A percentile compares a stretch with the other conserved stretches of the same genome.
These are phyloP conservation scores for Chymomyza procnemis DNA, from an alignment of 2,888 invertebrate genomes.

Conservation along the genomic window DNA sequence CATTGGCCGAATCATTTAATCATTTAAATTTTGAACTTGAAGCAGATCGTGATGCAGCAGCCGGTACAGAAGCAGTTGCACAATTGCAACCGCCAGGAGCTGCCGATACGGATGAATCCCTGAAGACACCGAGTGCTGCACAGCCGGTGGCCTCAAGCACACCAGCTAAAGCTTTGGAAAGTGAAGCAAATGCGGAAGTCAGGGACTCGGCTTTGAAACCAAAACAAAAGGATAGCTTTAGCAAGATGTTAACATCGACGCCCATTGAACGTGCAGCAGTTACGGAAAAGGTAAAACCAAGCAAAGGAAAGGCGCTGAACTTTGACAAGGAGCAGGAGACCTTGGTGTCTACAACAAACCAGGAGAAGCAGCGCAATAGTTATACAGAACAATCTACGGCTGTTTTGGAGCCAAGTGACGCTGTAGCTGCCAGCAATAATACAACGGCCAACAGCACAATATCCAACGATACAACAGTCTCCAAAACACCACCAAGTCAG, in stretches of 20 bases:
- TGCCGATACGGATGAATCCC: conserved; percentile 53
- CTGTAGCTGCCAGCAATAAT: conserved; percentile 1
- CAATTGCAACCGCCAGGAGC: conserved; percentile 59
- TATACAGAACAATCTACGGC: conserved; percentile 25
- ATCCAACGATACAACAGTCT: conserved; percentile 2
- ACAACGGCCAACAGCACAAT: conserved; percentile 14
- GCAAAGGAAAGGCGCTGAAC: conserved; percentile 47
- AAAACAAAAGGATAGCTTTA: conserved; percentile 31
- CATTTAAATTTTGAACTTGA: conserved; percentile 78
- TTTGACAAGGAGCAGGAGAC: conserved; percentile 44
- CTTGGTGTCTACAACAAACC: background rate
- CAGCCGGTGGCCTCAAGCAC: conserved; percentile 24
- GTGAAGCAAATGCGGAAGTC: conserved; percentile 20
- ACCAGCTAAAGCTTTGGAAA: conserved; percentile 37
- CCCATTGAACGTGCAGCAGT: conserved; percentile 48
- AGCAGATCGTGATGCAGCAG: conserved; percentile 64
- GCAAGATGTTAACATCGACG: conserved; percentile 69
- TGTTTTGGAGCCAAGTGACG: conserved; percentile 5
- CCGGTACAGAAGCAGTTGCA: conserved; percentile 28
- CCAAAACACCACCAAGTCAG: no score
- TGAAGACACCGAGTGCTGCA: conserved; percentile 71
- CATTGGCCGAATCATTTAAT: conserved; percentile 78
- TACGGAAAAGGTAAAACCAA: conserved; percentile 8
- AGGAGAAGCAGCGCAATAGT: conserved; percentile 11
- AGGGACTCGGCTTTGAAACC: conserved; percentile 1